phyloP scores from a whole-genome alignment of 2,797 vertebrate species.

The Neostethus bicornis region DNA sequence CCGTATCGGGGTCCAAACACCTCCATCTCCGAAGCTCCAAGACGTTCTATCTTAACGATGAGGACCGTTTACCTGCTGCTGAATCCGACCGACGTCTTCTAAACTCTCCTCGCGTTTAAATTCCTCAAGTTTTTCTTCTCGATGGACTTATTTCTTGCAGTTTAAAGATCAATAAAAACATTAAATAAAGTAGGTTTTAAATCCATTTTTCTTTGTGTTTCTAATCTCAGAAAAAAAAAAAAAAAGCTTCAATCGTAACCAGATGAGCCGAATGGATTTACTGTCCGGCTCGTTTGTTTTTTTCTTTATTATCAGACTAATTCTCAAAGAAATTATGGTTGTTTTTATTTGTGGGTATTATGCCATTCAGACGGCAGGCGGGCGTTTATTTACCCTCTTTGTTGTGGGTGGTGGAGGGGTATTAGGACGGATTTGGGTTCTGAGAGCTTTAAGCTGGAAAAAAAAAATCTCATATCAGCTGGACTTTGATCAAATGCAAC shows the following conservation, averaged over 20 bases:
- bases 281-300: constrained; percentile 49
- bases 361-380: constrained; percentile 50
- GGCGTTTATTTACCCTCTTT: constrained; percentile 64
- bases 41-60: no score
- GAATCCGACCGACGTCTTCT: no score
- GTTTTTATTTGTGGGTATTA: constrained; percentile 48
- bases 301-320: constrained; percentile 64
- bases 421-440: constrained; percentile 67
- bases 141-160: constrained; percentile 6
- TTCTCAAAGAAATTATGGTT: constrained; percentile 65
- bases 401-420: constrained; percentile 59
- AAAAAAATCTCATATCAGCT: constrained; percentile 66
- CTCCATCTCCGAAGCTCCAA: no score
- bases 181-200: constrained; percentile 41
- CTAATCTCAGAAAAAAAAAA: constrained; percentile 52
- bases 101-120: constrained; percentile 2
- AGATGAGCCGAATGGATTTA: constrained; percentile 66
- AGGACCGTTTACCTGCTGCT: no score
- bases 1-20: no score
- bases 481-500: constrained; percentile 75
- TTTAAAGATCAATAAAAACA: constrained; percentile 46
- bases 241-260: constrained; percentile 53
- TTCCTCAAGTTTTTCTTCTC: constrained; percentile 25
- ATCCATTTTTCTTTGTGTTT: constrained; percentile 55
- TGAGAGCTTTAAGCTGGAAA: constrained; percentile 57